These are phyloP conservation scores for Teleiodes luculella DNA, from an alignment of 2,888 invertebrate species.

Conservation along the genomic window DNA sequence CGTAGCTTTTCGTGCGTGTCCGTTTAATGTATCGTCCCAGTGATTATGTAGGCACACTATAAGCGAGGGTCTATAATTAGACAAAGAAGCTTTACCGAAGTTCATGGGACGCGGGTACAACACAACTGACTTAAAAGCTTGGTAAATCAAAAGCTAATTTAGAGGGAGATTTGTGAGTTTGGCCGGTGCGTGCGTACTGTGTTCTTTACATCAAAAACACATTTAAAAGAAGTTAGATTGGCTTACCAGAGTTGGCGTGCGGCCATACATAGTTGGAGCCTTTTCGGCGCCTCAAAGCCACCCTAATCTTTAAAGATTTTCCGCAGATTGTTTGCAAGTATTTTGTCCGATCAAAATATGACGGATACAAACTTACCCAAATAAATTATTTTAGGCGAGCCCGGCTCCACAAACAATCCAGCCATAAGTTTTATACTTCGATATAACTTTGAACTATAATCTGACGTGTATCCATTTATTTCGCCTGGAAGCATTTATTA, in stretches of 20 bases:
- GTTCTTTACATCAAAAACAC: slow-evolving; percentile 78
- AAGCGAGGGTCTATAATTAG: neutral
- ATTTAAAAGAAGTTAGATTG: slow-evolving; percentile 79
- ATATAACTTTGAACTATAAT: slow-evolving; percentile 3
- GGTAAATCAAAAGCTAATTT: slow-evolving; percentile 74
- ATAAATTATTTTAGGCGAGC: slow-evolving; percentile 47
- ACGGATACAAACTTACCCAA: slow-evolving; percentile 55
- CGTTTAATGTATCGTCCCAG: neutral
- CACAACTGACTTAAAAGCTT: slow-evolving; percentile 48
- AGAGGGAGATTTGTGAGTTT: slow-evolving; percentile 58
- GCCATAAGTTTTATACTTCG: slow-evolving; percentile 4
- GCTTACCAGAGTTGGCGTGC: slow-evolving; percentile 73
- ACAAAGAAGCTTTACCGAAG: neutral
- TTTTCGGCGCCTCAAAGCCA: slow-evolving; percentile 64
- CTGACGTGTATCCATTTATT: neutral
- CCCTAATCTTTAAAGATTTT: slow-evolving; percentile 69
- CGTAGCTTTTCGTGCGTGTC: no score
- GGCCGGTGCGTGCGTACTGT: slow-evolving; percentile 68
- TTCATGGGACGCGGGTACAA: slow-evolving; percentile 10
- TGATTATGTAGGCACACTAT: neutral
- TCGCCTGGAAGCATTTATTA: slow-evolving; percentile 23
- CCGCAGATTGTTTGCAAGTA: slow-evolving; percentile 73
- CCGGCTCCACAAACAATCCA: slow-evolving; percentile 4
- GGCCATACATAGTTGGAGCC: slow-evolving; percentile 70
- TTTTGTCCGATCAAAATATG: slow-evolving; percentile 69